Base-by-base conservation (phyloP, 2,888 invertebrate species). In the Netelia inedita region DNA sequence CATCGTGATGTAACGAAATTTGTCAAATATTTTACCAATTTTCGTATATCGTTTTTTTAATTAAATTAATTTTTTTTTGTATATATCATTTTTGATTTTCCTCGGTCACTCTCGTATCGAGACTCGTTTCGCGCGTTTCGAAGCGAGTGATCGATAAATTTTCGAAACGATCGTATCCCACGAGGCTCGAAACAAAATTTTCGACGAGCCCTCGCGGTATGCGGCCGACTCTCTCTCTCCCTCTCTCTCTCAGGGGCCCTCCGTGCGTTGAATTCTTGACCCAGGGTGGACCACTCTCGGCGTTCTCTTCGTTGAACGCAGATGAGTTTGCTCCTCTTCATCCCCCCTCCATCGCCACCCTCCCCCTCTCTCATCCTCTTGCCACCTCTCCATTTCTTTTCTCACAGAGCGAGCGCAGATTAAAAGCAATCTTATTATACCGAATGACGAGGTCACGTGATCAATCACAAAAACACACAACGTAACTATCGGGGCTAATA, bases 381-480 rank as follows among this genome's bases (percentile, higher is more conserved):
- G 1, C 57, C 9, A n/a, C 16, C 57, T 57, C 57, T 57, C 57
- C 3, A 14, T 55, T n/a, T 55, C 88, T 87, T 87, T 28, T 88
- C 88, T 90, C 88, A 87, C 87, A 6, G 9, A 57, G 57, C n/a
- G 61, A 75, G 85, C 88, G 88, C 88, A 89, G 91, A 92, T 92
- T 92, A 92, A 92, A 93, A 90, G 89, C 90, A 90, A 92, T 93
- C 92, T 92, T 92, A 92, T 93, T 93, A 92, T 92, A 92, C 90
- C 90, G 90, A 92, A 92, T 91, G 92, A 92, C 92, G 92, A 91
- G 91, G 92, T 93, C 92, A 90, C 92, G 91, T 92, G 93, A 93
- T 93, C 93, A 93, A 93, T 93, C 93, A 93, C 91, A 92, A 92
- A 93, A 90, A 93, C 90, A 91, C 90, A 93, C 92, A 92, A 90